These are phyloP conservation scores for Macropis europaea DNA, from an alignment of 2,888 invertebrate genomes.

Conservation along the genomic window DNA sequence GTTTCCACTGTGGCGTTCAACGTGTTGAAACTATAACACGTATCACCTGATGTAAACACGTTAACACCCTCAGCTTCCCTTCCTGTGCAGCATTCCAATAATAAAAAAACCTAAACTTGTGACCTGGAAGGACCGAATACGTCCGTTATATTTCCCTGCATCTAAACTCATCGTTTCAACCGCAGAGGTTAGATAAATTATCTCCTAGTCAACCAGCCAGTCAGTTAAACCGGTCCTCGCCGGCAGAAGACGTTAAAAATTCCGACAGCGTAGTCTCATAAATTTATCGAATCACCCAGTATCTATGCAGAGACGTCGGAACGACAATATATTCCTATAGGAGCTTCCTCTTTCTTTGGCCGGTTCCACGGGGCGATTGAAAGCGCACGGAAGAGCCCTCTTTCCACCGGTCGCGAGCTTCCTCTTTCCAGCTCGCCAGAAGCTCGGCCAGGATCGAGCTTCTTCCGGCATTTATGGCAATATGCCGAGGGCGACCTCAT, in stretches of 20 bases:
- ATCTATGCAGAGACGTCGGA: background rate
- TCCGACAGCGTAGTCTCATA: background rate
- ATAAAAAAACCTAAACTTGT: too few relatives aligned
- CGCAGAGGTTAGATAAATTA: too few relatives aligned
- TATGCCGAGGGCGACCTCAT: conserved; percentile 50
- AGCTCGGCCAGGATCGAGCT: conserved; percentile 9
- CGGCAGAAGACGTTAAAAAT: background rate
- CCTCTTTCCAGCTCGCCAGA: background rate
- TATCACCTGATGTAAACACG: too few relatives aligned
- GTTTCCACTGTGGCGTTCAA: too few relatives aligned
- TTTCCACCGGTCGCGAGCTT: background rate
- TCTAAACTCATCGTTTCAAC: too few relatives aligned
- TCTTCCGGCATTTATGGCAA: conserved; percentile 53
- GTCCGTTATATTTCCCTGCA: too few relatives aligned
- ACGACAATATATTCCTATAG: conserved; percentile 16
- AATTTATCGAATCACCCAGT: conserved; percentile 14
- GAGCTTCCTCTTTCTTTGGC: conserved; percentile 1
- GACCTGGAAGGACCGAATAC: too few relatives aligned
- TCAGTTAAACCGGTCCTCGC: too few relatives aligned
- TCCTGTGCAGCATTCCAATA: too few relatives aligned
- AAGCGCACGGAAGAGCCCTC: conserved; percentile 31
- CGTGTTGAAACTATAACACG: too few relatives aligned
- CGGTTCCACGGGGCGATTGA: conserved; percentile 19
- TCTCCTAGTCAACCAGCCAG: too few relatives aligned
- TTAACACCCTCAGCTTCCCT: too few relatives aligned